These are phyloP conservation scores for Drosophila persimilis DNA, from an alignment of 1,140 invertebrate genomes.

Conservation along the genomic window DNA sequence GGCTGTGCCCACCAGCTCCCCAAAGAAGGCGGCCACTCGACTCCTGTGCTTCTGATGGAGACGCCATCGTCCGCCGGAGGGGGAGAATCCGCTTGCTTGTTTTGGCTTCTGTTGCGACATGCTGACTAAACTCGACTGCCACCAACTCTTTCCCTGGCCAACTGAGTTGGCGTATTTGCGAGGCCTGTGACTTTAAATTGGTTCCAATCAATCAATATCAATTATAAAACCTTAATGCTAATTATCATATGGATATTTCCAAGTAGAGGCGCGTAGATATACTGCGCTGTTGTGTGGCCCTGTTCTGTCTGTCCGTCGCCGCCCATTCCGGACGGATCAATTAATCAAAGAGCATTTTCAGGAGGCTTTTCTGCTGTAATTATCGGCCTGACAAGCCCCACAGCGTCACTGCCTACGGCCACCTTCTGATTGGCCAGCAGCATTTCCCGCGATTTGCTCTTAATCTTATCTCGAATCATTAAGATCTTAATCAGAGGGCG, in stretches of 20 bases:
- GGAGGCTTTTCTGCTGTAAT: conserved; percentile 39
- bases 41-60: conserved; percentile 16
- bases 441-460: conserved; percentile 33
- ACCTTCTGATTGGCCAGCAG: too few species aligned
- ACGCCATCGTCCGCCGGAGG: conserved; percentile 12
- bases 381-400: conserved; percentile 35
- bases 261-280: not conserved
- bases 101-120: conserved; percentile 59
- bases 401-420: conserved; percentile 7
- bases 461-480: conserved; percentile 61
- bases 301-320: conserved; percentile 13
- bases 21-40: conserved; percentile 70
- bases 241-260: conserved; percentile 69
- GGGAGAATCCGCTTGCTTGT: conserved; percentile 9
- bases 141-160: not conserved
- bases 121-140: conserved; percentile 42
- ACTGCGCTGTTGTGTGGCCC: not conserved
- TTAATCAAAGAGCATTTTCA: conserved; percentile 57
- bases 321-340: conserved; percentile 52
- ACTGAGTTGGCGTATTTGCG: not conserved
- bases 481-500: conserved; percentile 51
- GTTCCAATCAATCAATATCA: conserved; percentile 71
- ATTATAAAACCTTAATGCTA: conserved; percentile 79
- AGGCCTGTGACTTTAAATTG: conserved; percentile 39
- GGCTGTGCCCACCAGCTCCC: conserved; percentile 90